Evolutionary conservation across 2,888 invertebrate genomes (phyloP).

Genomic region (Thalpophila matura): DNA sequence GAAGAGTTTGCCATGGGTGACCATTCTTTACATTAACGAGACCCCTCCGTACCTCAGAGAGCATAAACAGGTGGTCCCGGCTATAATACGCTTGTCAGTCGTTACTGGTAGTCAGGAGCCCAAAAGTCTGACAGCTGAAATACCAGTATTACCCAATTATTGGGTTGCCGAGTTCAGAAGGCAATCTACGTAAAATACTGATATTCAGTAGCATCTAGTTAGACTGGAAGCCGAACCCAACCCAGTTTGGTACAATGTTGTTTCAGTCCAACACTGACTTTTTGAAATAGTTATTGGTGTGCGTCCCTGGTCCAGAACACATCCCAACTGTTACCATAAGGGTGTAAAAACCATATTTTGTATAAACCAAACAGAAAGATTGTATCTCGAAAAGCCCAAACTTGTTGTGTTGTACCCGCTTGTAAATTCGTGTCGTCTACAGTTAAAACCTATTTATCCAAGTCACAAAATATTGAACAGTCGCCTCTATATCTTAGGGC

Average conservation of each 20-base stretch:
- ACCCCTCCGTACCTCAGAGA: no score
- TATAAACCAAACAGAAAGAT: constrained; percentile 70
- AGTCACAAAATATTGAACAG: constrained; percentile 23
- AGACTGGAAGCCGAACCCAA: no score
- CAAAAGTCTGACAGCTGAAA: no score
- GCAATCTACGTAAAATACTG: no score
- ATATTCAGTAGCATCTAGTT: no score
- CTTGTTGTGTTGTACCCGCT: constrained; percentile 70
- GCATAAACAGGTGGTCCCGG: no score
- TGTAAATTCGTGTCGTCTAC: constrained; percentile 77
- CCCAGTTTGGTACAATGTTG: background rate
- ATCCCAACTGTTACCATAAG: background rate
- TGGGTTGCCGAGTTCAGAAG: no score
- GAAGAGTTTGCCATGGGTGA: no score
- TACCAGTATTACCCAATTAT: no score
- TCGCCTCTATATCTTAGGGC: constrained; percentile 18
- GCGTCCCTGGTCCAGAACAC: background rate
- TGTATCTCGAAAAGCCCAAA: constrained; percentile 71
- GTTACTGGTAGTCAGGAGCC: no score
- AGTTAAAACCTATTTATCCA: constrained; percentile 51
- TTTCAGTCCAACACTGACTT: constrained; percentile 1
- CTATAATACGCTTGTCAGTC: no score
- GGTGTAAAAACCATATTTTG: constrained; percentile 59
- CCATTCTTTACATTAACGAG: no score
- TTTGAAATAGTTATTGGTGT: background rate